Conservation (phyloP, 2,888 invertebrate genomes). For the Nymphalis c-album region DNA sequence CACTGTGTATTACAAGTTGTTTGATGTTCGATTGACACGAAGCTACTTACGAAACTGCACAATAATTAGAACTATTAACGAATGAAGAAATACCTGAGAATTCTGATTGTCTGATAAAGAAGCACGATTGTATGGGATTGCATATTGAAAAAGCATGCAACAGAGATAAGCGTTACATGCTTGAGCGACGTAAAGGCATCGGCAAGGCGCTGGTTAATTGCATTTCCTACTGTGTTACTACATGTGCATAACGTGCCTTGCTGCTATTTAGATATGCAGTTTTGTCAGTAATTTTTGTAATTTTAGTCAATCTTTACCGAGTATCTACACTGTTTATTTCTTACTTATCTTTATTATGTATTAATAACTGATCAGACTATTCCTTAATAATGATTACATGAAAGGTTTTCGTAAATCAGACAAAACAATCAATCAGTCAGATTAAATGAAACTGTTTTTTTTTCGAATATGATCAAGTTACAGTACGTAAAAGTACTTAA, state of each 20-base stretch:
- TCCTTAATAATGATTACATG: neutral
- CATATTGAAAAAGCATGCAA: constrained; percentile 82
- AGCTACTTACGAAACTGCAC: constrained; percentile 72
- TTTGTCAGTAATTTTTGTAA: constrained; percentile 33
- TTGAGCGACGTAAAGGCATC: constrained; percentile 72
- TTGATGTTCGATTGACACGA: constrained; percentile 71
- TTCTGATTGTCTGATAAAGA: constrained; percentile 74
- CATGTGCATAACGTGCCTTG: constrained; percentile 52
- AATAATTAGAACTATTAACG: constrained; percentile 75
- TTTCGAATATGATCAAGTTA: too few species aligned
- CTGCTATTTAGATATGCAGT: constrained; percentile 35
- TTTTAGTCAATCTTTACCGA: constrained; percentile 28
- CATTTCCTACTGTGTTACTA: constrained; percentile 77
- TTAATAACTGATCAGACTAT: constrained; percentile 13
- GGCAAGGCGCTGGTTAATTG: constrained; percentile 70
- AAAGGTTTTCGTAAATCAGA: neutral
- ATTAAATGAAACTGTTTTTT: too few species aligned
- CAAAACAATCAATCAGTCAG: too few species aligned
- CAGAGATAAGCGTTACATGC: constrained; percentile 78
- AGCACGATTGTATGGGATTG: constrained; percentile 76
- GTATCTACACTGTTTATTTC: constrained; percentile 21
- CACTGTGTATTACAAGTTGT: constrained; percentile 44
- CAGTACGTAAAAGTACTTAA: too few species aligned
- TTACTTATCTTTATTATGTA: constrained; percentile 24
- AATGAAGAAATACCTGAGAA: constrained; percentile 78